Evolutionary conservation across 1,140 invertebrate genomes (phyloP), one percentile per base, ranked within the genome.

Genomic region (Drosophila athabasca): DNA sequence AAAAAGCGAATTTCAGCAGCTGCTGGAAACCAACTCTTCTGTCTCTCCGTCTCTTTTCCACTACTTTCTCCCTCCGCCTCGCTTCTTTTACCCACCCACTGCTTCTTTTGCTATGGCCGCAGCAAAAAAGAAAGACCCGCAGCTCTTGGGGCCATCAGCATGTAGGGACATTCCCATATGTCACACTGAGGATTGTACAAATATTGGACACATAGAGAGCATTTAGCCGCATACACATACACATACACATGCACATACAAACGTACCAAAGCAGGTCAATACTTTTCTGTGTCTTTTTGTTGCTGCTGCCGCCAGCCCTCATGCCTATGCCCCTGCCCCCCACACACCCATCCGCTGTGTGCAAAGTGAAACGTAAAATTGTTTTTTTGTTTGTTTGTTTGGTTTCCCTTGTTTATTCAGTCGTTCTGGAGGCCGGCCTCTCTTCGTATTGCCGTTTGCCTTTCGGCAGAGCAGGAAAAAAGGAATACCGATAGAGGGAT

Each of bases 361-460:
- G 39, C 75, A 79, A 78, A 82, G 67, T 74, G 55, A 70, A 83
- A 79, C 59, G 65, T 75, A 71, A 83, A 83, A 79, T 83, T 82
- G 69, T 82, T 87, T 84, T 84, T 83, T 71, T 66, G 65, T 87
- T 62, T 66, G 65, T 87, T 62, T 78, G 82, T 77, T 82, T 88
- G 66, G 66, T 76, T 68, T 64, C 55, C 62, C 48, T 67, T 87
- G 83, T 83, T 88, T 88, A 79, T 87, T 87, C 79, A 88, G 78
- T 79, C 83, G 82, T 49, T 80, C 72, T 69, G 50, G 51, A 19
- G 66, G 66, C 66, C 13, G 35, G 11, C 35, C 35, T 39, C 35
- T 39, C 35, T 39, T 39, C 35, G 35, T 0, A 39, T 13, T 39
- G 35, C 35, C 11, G 11, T 39, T 39, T 13, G 35, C 35, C 35